Evolutionary conservation across 1,140 invertebrate genomes (phyloP).

Genomic region (Drosophila lacertosa): DNA sequence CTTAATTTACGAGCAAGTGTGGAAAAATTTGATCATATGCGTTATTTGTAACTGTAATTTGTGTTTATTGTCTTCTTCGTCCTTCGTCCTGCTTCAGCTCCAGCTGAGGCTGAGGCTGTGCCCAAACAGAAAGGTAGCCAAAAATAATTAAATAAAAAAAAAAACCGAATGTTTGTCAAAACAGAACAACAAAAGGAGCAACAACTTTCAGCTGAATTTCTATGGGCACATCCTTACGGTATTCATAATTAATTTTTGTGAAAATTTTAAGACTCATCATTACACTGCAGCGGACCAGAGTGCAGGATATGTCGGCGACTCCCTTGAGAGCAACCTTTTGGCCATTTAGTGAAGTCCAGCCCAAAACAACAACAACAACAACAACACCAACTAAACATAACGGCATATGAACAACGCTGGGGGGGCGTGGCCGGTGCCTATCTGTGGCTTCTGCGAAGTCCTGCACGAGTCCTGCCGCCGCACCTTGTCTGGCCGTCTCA

Average conservation of each 20-base stretch:
- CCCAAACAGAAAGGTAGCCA: slow-evolving; percentile 5
- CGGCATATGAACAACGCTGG: slow-evolving; percentile 26
- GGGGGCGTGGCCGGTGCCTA: slow-evolving; percentile 46
- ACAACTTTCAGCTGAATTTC: slow-evolving; percentile 34
- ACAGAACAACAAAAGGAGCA: too few species aligned
- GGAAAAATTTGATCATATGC: slow-evolving; percentile 56
- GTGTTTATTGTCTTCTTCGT: slow-evolving; percentile 61
- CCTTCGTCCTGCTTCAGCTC: not conserved
- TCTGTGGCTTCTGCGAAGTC: slow-evolving; percentile 26
- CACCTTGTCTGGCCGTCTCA: slow-evolving; percentile 26
- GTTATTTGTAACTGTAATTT: slow-evolving; percentile 69
- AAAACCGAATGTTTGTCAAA: slow-evolving; percentile 59
- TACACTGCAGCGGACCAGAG: slow-evolving; percentile 29
- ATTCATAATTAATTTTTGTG: slow-evolving; percentile 82
- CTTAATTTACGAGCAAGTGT: slow-evolving; percentile 19
- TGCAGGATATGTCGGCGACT: slow-evolving; percentile 43
- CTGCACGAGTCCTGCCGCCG: slow-evolving; percentile 6
- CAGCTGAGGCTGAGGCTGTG: not conserved
- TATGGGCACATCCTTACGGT: slow-evolving; percentile 42
- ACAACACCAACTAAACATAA: slow-evolving; percentile 47
- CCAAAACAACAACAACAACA: slow-evolving; percentile 31
- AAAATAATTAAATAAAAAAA: slow-evolving; percentile 43
- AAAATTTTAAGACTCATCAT: slow-evolving; percentile 76
- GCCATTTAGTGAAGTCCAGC: slow-evolving; percentile 73
- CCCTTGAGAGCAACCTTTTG: slow-evolving; percentile 80